Evolutionary conservation across 2,888 invertebrate species (phyloP).

Genomic region (Urechis unicinctus): DNA sequence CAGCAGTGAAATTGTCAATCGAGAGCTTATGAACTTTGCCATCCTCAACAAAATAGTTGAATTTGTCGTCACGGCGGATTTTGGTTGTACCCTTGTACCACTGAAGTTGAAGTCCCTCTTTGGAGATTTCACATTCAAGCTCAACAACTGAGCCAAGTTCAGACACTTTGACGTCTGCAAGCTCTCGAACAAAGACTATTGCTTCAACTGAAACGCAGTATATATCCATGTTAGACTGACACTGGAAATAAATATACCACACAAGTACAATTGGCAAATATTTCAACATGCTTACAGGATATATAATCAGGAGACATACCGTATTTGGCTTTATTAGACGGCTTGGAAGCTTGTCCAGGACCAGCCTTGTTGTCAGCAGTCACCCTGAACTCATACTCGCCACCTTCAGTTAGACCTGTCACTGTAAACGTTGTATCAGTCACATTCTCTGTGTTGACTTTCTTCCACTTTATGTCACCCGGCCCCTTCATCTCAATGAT

Average conservation of each 20-base stretch:
- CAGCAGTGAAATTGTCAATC: constrained; percentile 69
- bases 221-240: no score
- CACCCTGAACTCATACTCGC: constrained; percentile 72
- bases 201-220: constrained; percentile 28
- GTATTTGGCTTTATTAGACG: constrained; percentile 22
- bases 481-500: constrained; percentile 30
- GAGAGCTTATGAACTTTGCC: constrained; percentile 66
- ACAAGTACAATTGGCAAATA: neutral
- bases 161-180: constrained; percentile 36
- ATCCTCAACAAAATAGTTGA: constrained; percentile 13
- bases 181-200: constrained; percentile 33
- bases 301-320: constrained; percentile 1
- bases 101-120: constrained; percentile 67
- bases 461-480: constrained; percentile 29
- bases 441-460: constrained; percentile 5
- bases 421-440: constrained; percentile 9
- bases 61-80: constrained; percentile 10
- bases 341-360: constrained; percentile 63
- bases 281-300: neutral
- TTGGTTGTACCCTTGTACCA: constrained; percentile 56
- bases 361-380: constrained; percentile 83
- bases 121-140: constrained; percentile 75
- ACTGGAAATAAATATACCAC: no score
- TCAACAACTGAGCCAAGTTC: constrained; percentile 29
- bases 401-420: constrained; percentile 24